phyloP scores from a whole-genome alignment of 2,113 vertebrate species.

The Tinamus guttatus region DNA sequence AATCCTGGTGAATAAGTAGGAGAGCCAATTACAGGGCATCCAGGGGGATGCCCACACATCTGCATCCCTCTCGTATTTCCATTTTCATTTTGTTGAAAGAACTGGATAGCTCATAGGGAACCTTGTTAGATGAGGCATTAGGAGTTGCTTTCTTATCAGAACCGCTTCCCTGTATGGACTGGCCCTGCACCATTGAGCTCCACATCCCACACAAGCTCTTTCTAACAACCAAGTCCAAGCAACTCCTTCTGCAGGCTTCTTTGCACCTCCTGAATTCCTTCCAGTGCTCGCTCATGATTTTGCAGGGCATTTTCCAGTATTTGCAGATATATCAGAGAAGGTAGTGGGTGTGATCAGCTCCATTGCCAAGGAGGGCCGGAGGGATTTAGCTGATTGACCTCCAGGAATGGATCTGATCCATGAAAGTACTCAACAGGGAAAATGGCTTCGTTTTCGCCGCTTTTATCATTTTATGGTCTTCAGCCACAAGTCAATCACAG shows the following conservation, averaged over 20 bases:
- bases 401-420: neutral
- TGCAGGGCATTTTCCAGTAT: neutral
- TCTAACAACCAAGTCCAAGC: neutral
- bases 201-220: neutral
- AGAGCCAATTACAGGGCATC: neutral
- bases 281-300: neutral
- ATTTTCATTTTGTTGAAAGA: neutral
- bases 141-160: neutral
- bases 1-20: neutral
- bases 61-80: neutral
- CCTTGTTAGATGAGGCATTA: neutral
- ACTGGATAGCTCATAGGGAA: neutral
- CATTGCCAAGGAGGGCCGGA: neutral
- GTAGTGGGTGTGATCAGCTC: neutral
- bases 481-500: constrained; percentile 3
- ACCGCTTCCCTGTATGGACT: neutral
- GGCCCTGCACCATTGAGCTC: neutral
- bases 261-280: neutral
- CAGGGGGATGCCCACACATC: neutral
- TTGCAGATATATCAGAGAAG: neutral
- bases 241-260: neutral
- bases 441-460: neutral
- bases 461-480: neutral
- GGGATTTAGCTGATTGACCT: neutral
- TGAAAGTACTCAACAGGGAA: neutral